Evolutionary conservation across 2,888 invertebrate species (phyloP).

Genomic region (Patella ulyssiponensis): DNA sequence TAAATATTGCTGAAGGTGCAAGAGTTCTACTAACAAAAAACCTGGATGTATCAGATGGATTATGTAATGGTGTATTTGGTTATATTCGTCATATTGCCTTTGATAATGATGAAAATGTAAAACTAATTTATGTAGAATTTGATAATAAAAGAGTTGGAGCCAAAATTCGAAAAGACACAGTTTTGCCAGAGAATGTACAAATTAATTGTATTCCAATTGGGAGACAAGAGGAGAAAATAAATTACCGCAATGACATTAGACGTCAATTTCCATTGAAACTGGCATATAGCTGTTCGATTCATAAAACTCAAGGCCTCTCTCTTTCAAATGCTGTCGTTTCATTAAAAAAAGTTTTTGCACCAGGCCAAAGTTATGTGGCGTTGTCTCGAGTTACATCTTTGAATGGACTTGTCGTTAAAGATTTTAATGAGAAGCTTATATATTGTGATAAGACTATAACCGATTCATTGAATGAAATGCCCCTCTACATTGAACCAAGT

Average conservation of each 20-base stretch:
- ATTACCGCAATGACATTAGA: constrained; percentile 14
- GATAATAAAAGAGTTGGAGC: constrained; percentile 27
- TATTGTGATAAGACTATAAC: constrained; percentile 23
- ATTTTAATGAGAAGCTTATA: constrained; percentile 25
- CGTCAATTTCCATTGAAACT: constrained; percentile 27
- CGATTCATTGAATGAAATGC: constrained; percentile 17
- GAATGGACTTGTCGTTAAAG: constrained; percentile 23
- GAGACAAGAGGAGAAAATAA: constrained; percentile 14
- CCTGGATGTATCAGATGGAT: background rate
- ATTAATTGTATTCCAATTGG: constrained; percentile 16
- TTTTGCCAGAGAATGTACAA: background rate
- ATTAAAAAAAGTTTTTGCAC: constrained; percentile 26
- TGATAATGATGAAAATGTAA: background rate
- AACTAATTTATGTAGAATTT: constrained; percentile 22
- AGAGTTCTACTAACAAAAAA: constrained; percentile 13
- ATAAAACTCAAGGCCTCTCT: constrained; percentile 33
- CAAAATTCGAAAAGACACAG: background rate
- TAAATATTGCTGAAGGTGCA: constrained; percentile 13
- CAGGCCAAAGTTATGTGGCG: constrained; percentile 36
- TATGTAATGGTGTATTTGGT: constrained; percentile 19
- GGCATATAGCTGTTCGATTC: constrained; percentile 32
- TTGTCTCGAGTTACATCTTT: constrained; percentile 29
- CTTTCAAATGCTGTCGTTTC: constrained; percentile 23
- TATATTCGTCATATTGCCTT: constrained; percentile 9
- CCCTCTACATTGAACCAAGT: background rate